A percentile compares a stretch with the other conserved stretches of the same genome.
Evolutionary conservation across 2,797 vertebrate genomes (phyloP).

Genomic region (Pteropus rufus): DNA sequence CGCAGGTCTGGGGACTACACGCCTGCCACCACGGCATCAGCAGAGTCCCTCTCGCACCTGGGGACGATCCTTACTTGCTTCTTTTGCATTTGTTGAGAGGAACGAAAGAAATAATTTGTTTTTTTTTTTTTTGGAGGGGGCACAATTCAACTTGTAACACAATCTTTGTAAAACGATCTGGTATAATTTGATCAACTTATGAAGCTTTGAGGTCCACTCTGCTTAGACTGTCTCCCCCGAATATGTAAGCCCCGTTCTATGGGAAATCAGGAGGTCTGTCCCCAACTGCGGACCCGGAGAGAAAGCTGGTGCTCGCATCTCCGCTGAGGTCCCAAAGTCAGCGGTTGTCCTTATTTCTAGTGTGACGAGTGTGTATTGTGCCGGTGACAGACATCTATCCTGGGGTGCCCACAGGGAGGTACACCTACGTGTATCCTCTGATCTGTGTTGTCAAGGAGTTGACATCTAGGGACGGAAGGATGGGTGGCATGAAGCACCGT

Average conservation of each 20-base stretch:
- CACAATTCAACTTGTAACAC: background rate
- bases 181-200: background rate
- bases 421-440: background rate
- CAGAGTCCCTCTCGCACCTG: no score
- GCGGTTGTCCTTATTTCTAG: background rate
- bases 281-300: rapidly evolving
- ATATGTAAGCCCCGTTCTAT: background rate
- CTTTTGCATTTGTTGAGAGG: no score
- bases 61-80: no score
- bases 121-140: no score
- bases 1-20: rapidly evolving
- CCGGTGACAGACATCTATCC: no score
- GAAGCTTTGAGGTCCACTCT: background rate
- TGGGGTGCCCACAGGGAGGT: rapidly evolving
- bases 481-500: background rate
- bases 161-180: background rate
- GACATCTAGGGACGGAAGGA: background rate
- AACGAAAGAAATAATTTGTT: no score
- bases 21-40: background rate
- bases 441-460: background rate
- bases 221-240: background rate
- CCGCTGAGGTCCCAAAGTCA: background rate
- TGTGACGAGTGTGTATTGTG: background rate
- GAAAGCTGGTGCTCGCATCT: background rate
- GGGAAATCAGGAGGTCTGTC: background rate